These are phyloP conservation scores for Antrozous pallidus DNA, from an alignment of 2,797 vertebrate species.

Conservation along the genomic window DNA sequence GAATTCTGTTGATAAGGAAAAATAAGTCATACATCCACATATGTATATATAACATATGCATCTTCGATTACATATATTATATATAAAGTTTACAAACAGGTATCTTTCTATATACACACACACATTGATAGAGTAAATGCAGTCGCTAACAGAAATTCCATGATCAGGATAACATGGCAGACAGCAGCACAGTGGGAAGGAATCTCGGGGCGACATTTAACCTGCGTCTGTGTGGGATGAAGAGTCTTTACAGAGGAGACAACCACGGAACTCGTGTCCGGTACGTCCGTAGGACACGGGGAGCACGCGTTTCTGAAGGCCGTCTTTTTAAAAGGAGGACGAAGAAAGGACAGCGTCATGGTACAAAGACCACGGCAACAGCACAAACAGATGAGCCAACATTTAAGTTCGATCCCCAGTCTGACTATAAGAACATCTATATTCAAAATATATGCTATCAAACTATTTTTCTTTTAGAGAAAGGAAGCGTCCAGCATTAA, in stretches of 20 bases:
- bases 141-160: conserved; percentile 59
- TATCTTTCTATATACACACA: conserved; percentile 53
- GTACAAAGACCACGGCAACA: conserved; percentile 50
- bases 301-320: conserved; percentile 64
- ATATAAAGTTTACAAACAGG: conserved; percentile 76
- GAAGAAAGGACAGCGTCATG: conserved; percentile 35
- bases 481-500: conserved; percentile 36
- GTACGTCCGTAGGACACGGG: conserved; percentile 33
- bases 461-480: conserved; percentile 86
- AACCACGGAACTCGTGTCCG: conserved; percentile 12
- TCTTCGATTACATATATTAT: conserved; percentile 75
- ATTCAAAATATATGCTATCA: conserved; percentile 90
- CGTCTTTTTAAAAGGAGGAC: conserved; percentile 40
- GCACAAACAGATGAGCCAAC: conserved; percentile 48
- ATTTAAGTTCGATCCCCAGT: conserved; percentile 51
- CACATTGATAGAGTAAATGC: conserved; percentile 59
- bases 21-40: conserved; percentile 77
- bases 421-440: conserved; percentile 71
- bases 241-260: conserved; percentile 48
- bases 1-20: conserved; percentile 75
- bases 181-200: conserved; percentile 15
- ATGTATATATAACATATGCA: conserved; percentile 78
- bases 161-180: conserved; percentile 8
- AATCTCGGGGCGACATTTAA: conserved; percentile 18
- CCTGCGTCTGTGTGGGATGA: neutral